Conservation (phyloP, 1,140 invertebrate genomes). For the Elysia chlorotica region DNA sequence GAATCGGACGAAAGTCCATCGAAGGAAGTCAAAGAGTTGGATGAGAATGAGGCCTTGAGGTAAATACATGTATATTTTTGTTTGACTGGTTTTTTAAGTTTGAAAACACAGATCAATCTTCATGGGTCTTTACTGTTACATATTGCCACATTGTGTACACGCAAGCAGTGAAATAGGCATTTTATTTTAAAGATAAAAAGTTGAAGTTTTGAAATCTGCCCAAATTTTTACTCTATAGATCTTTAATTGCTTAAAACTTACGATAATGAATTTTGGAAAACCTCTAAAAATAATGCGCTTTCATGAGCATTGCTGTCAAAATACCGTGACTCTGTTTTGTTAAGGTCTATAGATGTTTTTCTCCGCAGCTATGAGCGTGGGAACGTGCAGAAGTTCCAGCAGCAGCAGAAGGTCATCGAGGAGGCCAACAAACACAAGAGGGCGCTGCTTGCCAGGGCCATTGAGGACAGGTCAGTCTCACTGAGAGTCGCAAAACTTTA, state of each 20-base stretch:
- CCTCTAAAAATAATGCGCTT: not conserved
- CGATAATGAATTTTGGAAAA: too few species aligned
- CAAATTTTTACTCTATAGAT: not conserved
- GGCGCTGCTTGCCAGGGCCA: conserved; percentile 73
- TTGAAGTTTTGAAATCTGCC: not conserved
- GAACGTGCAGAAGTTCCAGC: conserved; percentile 70
- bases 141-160: not conserved
- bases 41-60: conserved; percentile 32
- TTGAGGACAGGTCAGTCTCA: conserved; percentile 70
- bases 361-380: conserved; percentile 43
- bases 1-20: too few species aligned
- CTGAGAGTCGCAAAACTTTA: conserved; percentile 1
- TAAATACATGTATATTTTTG: conserved; percentile 10
- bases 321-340: not conserved
- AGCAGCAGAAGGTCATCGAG: conserved; percentile 75
- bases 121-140: not conserved
- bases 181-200: not conserved
- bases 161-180: not conserved
- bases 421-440: conserved; percentile 78
- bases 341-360: conserved; percentile 1
- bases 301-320: not conserved
- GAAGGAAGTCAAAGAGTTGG: conserved; percentile 30
- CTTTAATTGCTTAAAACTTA: too few species aligned
- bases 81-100: not conserved
- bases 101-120: not conserved